phyloP scores from a whole-genome alignment of 2,797 vertebrate species.

The Falco rusticolus region DNA sequence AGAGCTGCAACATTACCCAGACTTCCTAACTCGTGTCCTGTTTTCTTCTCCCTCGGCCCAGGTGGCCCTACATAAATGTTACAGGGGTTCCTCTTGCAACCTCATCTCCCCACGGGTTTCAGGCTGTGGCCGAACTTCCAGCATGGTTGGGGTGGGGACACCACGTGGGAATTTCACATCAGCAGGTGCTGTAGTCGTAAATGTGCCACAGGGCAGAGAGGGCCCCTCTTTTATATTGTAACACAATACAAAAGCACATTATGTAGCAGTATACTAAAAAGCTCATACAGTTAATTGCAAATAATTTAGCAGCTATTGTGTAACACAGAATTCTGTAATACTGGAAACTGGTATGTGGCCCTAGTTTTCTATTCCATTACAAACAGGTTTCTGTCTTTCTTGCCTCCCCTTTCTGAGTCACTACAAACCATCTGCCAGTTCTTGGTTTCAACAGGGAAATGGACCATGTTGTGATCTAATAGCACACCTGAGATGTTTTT shows the following conservation, averaged over 20 bases:
- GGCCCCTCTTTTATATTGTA: not conserved
- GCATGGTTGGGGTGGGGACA: not conserved
- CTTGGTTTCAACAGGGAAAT: not conserved
- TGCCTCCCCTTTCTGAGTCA: not conserved
- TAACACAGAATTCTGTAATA: not conserved
- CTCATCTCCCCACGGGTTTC: not conserved
- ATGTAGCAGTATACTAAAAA: not conserved
- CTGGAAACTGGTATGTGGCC: not conserved
- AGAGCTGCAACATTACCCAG: not conserved
- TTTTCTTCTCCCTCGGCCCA: not conserved
- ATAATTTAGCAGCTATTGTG: not conserved
- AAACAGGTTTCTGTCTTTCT: not conserved
- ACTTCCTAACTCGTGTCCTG: not conserved
- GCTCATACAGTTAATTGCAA: not conserved
- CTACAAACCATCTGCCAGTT: not conserved
- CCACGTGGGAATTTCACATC: not conserved
- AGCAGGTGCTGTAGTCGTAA: not conserved
- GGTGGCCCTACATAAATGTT: not conserved
- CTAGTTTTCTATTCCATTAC: not conserved
- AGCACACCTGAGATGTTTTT: constrained; percentile 1
- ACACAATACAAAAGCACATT: no score
- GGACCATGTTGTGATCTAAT: not conserved
- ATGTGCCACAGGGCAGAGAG: not conserved
- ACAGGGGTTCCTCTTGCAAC: not conserved
- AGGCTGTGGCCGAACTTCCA: not conserved